Percentiles rank a stretch among this genome's conserved stretches.
Evolutionary conservation across 2,797 vertebrate species (phyloP).

Genomic region (Falco novaeseelandiae): DNA sequence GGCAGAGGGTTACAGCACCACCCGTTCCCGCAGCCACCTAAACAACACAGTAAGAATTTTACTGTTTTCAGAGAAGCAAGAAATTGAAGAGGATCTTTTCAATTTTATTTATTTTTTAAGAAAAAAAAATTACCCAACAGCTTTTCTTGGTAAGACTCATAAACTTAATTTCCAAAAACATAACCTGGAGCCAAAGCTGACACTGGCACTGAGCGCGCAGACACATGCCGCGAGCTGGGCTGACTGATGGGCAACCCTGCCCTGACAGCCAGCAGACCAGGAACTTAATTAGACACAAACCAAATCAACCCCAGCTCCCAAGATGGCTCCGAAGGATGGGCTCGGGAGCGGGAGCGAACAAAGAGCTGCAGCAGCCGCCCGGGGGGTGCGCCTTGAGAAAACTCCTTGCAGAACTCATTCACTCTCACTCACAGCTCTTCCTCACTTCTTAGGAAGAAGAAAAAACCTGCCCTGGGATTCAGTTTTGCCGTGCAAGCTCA

Average conservation of each 20-base stretch:
- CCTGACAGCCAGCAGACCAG: background rate
- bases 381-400: background rate
- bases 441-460: background rate
- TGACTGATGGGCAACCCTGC: background rate
- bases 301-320: background rate
- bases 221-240: accelerated
- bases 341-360: background rate
- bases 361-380: background rate
- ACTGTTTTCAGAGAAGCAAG: background rate
- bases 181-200: background rate
- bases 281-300: background rate
- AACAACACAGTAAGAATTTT: background rate
- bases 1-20: background rate
- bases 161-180: background rate
- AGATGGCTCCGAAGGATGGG: slow-evolving; percentile 24
- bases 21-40: background rate
- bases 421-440: background rate
- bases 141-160: background rate
- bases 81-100: background rate
- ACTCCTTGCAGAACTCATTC: background rate
- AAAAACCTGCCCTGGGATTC: background rate
- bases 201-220: background rate
- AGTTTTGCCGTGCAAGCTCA: accelerated
- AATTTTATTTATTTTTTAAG: no score
- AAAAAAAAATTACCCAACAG: background rate